Evolutionary conservation across 2,113 vertebrate genomes (phyloP), one percentile per base, ranked within the genome.

Genomic region (Actenoides hombroni): DNA sequence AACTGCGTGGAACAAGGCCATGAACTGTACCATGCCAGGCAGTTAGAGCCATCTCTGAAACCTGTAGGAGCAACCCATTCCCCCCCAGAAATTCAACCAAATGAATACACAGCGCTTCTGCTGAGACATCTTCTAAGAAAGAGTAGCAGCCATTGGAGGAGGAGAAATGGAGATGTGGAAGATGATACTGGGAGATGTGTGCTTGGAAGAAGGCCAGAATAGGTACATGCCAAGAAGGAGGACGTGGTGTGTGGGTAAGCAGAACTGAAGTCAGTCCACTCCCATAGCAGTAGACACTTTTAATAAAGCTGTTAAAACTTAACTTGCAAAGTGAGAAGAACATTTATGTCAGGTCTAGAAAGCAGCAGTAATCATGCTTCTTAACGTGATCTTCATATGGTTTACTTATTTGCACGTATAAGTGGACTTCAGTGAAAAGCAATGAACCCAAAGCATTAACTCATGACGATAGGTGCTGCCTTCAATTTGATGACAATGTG

Each of bases 251-350:
- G 0, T 20, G 11, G 35, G 15, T 35, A 85, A 91, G 8, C 17
- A 51, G 65, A 6, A 5, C 12, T 46, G 37, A 68, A 88, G 14
- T 11, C 51, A 40, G 16, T 7, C 49, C 4, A 44, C 2, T 1
- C 4, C 31, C 3, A 13, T 0, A 48, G 31, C 1, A 77, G 16
- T 0, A 31, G 9, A 51, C 3, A 48, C 60, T 88, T 70, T 46
- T n/a, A 76, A 83, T 61, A 71, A 92, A 81, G 39, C 18, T 80
- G 39, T 28, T 85, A 83, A 88, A 83, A 65, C 7, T 64, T 68
- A 44, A 76, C 31, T 64, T 75, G 26, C 6, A 78, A 88, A 88
- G 17, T 68, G 17, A 94, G 20, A 73, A 74, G 9, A 79, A 63
- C 8, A 37, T 61, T 42, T 3, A 29, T 3, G 16, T 33, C 8